phyloP scores from a whole-genome alignment of 2,113 vertebrate genomes.

The Eulacestoma nigropectus region DNA sequence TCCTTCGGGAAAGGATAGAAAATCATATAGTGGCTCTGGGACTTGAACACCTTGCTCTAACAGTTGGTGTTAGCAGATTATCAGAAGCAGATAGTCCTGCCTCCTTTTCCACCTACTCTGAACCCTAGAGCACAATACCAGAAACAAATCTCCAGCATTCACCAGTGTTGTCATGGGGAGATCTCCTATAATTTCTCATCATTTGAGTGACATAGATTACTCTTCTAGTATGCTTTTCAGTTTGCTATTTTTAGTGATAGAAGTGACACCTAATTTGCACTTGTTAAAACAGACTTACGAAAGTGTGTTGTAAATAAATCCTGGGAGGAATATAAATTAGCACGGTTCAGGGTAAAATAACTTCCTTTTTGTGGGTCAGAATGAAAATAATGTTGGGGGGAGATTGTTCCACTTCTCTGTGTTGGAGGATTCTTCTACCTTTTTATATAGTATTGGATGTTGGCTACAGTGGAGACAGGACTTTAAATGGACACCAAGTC shows the following conservation, averaged over 20 bases:
- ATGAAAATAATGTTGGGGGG: neutral
- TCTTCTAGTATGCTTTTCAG: neutral
- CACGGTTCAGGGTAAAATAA: neutral
- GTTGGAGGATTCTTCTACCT: neutral
- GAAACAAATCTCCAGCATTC: neutral
- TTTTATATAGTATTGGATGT: neutral
- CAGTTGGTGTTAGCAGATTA: neutral
- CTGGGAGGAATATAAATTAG: neutral
- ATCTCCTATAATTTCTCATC: neutral
- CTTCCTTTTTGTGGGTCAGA: neutral
- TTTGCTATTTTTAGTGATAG: neutral
- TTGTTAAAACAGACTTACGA: neutral
- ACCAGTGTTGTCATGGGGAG: neutral
- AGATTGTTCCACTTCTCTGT: neutral
- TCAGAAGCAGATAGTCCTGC: neutral
- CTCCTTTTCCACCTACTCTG: neutral
- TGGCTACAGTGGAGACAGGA: neutral
- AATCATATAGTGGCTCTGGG: neutral
- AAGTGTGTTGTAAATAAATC: neutral
- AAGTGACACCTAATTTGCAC: slow-evolving; percentile 27
- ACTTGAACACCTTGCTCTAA: neutral
- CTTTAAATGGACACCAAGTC: neutral
- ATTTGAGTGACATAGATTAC: neutral
- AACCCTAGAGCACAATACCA: neutral
- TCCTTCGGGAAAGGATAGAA: neutral